phyloP scores from a whole-genome alignment of 2,113 vertebrate species.

The Myiagra hebetior region DNA sequence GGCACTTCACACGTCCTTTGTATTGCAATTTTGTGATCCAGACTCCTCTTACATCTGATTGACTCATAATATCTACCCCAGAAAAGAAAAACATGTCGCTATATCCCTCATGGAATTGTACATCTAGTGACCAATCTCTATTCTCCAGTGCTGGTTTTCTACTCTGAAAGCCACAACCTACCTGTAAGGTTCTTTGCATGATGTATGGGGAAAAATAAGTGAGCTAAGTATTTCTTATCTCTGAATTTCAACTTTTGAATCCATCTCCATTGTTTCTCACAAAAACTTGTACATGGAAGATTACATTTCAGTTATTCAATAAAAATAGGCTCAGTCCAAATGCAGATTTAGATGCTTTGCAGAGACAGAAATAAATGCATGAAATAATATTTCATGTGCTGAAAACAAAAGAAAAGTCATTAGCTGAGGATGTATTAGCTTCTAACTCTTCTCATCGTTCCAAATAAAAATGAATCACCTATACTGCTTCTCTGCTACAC shows the following conservation, averaged over 20 bases:
- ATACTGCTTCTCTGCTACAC: background rate
- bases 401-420: constrained; percentile 2
- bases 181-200: background rate
- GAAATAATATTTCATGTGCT: background rate
- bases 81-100: background rate
- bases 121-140: background rate
- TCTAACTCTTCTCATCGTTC: background rate
- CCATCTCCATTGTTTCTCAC: background rate
- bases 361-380: background rate
- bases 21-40: background rate
- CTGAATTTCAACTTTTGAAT: background rate
- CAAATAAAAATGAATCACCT: background rate
- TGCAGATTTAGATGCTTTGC: background rate
- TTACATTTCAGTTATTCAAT: background rate
- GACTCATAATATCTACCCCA: background rate
- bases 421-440: background rate
- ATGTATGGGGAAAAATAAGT: background rate
- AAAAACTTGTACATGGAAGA: background rate
- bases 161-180: background rate
- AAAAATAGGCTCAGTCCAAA: background rate
- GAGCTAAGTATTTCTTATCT: background rate
- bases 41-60: background rate
- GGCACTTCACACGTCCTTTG: background rate
- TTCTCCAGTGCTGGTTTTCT: background rate
- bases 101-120: background rate